Evolutionary conservation across 2,888 invertebrate genomes (phyloP).

Genomic region (Drosophila cyrtoloma): DNA sequence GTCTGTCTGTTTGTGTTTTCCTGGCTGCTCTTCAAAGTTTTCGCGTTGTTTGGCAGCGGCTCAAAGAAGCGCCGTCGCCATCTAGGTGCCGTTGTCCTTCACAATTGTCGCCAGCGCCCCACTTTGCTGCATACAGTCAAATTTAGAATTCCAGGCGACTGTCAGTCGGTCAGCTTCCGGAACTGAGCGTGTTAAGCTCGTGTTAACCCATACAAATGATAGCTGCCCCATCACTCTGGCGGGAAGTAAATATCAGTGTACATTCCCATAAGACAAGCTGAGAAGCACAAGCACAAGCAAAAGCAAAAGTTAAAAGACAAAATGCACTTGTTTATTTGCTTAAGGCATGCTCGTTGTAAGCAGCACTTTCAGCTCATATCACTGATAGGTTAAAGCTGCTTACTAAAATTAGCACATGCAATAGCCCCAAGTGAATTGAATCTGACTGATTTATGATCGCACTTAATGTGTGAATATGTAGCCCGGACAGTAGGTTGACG

Average conservation of each 20-base stretch:
- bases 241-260: slow-evolving; percentile 1
- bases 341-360: not conserved
- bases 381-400: slow-evolving; percentile 19
- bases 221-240: slow-evolving; percentile 13
- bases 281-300: not conserved
- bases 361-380: slow-evolving; percentile 9
- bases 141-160: slow-evolving; percentile 28
- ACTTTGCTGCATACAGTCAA: slow-evolving; percentile 26
- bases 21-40: slow-evolving; percentile 52
- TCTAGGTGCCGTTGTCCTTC: slow-evolving; percentile 45
- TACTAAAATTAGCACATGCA: slow-evolving; percentile 68
- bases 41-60: slow-evolving; percentile 62
- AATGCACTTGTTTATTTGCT: not conserved
- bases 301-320: not conserved
- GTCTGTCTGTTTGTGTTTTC: slow-evolving; percentile 16
- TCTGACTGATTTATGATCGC: slow-evolving; percentile 80
- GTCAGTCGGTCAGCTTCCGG: slow-evolving; percentile 18
- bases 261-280: not conserved
- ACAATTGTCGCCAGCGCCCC: slow-evolving; percentile 25
- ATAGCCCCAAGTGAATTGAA: slow-evolving; percentile 79
- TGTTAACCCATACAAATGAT: slow-evolving; percentile 17
- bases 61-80: slow-evolving; percentile 18
- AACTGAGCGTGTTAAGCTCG: slow-evolving; percentile 9
- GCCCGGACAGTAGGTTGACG: slow-evolving; percentile 41
- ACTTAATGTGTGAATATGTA: slow-evolving; percentile 78